phyloP scores from a whole-genome alignment of 1,140 invertebrate species.

The Hesperophylax magnus region DNA sequence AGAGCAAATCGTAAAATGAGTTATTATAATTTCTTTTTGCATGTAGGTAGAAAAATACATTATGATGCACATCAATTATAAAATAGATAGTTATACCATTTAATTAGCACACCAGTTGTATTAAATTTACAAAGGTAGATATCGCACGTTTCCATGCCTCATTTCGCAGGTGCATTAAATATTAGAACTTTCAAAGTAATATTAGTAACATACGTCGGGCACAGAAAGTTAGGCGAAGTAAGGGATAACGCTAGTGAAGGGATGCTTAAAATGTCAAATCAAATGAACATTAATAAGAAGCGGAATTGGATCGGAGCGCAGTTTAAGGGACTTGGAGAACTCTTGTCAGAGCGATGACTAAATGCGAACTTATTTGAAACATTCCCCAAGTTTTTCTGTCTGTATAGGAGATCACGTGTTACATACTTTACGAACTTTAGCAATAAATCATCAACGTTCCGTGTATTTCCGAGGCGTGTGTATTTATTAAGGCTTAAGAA shows the following conservation, averaged over 20 bases:
- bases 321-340: not conserved
- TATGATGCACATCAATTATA: no score
- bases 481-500: conserved; percentile 56
- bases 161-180: not conserved
- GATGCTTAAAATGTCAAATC: no score
- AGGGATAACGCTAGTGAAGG: no score
- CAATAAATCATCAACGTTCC: conserved; percentile 53
- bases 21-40: no score
- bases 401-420: conserved; percentile 50
- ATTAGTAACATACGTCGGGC: no score
- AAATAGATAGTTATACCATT: no score
- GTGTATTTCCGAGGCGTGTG: conserved; percentile 50
- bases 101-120: no score
- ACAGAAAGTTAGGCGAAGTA: no score
- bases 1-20: no score
- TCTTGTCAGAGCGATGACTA: not conserved
- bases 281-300: no score
- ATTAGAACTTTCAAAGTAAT: no score
- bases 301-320: not conserved
- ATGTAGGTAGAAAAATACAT: no score
- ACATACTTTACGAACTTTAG: conserved; percentile 52
- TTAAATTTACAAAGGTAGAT: not conserved
- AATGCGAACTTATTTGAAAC: conserved; percentile 33
- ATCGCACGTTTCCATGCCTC: not conserved
- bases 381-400: conserved; percentile 40